These are phyloP conservation scores for Pycnonotus jocosus DNA, from an alignment of 2,113 vertebrate genomes.

Conservation along the genomic window DNA sequence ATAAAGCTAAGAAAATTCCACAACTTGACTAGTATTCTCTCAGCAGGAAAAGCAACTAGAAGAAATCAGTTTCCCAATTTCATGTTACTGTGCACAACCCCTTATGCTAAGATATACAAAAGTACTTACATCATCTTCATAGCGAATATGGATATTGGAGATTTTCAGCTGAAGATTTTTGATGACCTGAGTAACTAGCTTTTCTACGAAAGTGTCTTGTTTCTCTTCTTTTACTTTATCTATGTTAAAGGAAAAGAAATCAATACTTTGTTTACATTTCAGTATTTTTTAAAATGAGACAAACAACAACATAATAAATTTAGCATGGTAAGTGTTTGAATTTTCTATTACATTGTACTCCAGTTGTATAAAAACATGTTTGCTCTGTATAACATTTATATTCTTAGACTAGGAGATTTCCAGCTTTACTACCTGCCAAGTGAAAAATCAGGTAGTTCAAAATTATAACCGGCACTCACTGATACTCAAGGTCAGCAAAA, in stretches of 20 bases:
- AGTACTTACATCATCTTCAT: conserved; percentile 95
- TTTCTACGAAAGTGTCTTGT: conserved; percentile 94
- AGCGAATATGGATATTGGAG: conserved; percentile 93
- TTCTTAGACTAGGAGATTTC: not conserved
- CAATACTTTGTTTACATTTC: not conserved
- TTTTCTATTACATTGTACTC: not conserved
- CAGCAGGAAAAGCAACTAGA: not conserved
- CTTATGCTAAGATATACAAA: not conserved
- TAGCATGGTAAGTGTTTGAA: not conserved
- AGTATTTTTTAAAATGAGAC: not conserved
- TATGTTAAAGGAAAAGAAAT: conserved; percentile 61
- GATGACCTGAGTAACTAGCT: conserved; percentile 94
- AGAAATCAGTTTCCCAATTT: not conserved
- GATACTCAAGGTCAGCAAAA: not conserved
- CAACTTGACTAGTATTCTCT: not conserved
- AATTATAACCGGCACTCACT: not conserved
- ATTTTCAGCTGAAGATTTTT: conserved; percentile 98
- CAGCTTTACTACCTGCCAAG: not conserved
- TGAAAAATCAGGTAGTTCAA: not conserved
- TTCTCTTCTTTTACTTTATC: conserved; percentile 83
- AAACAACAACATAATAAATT: not conserved
- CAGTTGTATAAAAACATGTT: not conserved
- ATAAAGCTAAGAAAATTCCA: not conserved
- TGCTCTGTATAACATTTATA: not conserved
- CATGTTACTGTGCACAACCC: not conserved